Evolutionary conservation across 2,797 vertebrate genomes (phyloP).

Genomic region (Eptatretus atami): DNA sequence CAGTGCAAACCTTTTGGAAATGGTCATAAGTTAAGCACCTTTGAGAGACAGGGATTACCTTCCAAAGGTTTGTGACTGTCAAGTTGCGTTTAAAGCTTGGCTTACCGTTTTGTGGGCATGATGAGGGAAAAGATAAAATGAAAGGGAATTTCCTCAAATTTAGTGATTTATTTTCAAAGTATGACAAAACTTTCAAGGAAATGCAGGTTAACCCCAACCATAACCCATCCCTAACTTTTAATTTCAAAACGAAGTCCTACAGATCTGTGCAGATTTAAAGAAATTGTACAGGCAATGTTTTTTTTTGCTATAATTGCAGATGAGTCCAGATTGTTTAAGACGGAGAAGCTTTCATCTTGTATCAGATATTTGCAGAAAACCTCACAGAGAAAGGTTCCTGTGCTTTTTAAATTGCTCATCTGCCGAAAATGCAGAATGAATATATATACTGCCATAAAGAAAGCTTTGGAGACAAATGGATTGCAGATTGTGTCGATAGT

Average conservation of each 20-base stretch:
- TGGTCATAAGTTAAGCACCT: background rate
- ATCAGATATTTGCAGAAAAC: conserved; percentile 3
- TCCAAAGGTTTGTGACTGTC: conserved; percentile 2
- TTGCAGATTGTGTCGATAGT: too few species aligned
- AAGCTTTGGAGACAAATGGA: too few species aligned
- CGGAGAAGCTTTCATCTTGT: background rate
- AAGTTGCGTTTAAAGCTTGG: conserved; percentile 5
- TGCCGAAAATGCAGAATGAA: too few species aligned
- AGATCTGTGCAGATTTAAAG: background rate
- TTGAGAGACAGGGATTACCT: conserved; percentile 5
- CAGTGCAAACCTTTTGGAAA: background rate
- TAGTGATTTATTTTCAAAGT: conserved; percentile 2
- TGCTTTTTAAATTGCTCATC: too few species aligned
- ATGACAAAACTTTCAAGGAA: background rate
- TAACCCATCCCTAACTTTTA: too few species aligned
- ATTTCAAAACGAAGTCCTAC: too few species aligned
- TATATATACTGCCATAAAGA: too few species aligned
- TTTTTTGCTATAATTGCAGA: background rate
- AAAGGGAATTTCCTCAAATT: background rate
- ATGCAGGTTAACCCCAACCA: too few species aligned
- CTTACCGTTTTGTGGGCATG: background rate
- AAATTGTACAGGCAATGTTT: conserved; percentile 5
- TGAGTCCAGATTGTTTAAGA: conserved; percentile 6
- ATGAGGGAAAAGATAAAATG: background rate
- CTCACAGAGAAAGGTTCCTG: too few species aligned